phyloP scores from a whole-genome alignment of 1,140 invertebrate species.

The Drosophila lacertosa region DNA sequence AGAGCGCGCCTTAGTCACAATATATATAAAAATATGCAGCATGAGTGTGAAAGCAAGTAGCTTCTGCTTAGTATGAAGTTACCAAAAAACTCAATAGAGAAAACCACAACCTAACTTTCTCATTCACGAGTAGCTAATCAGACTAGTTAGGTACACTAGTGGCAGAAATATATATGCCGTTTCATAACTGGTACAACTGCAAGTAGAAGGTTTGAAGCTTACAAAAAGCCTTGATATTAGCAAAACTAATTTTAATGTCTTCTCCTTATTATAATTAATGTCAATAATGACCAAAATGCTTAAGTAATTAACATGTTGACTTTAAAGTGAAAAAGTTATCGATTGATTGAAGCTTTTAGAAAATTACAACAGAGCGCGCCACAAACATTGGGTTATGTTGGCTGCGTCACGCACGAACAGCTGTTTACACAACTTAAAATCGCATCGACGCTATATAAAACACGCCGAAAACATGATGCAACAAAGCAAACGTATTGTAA shows the following conservation, averaged over 20 bases:
- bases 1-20: background rate
- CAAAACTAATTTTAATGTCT: too few relatives aligned
- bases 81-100: background rate
- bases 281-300: too few relatives aligned
- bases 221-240: too few relatives aligned
- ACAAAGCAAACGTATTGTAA: constrained; percentile 62
- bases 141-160: background rate
- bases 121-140: background rate
- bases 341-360: background rate
- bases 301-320: too few relatives aligned
- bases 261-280: too few relatives aligned
- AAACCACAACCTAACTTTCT: accelerated
- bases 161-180: too few relatives aligned
- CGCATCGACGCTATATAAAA: constrained; percentile 21
- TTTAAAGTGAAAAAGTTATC: background rate
- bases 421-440: constrained; percentile 30
- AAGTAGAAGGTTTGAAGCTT: too few relatives aligned
- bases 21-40: background rate
- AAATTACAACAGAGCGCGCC: constrained; percentile 13
- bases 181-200: too few relatives aligned
- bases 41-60: background rate
- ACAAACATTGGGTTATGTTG: constrained; percentile 15
- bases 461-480: constrained; percentile 62
- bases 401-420: constrained; percentile 23
- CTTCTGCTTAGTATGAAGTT: background rate